Base-by-base conservation (phyloP, 2,797 vertebrate species). In the Menidia menidia region DNA sequence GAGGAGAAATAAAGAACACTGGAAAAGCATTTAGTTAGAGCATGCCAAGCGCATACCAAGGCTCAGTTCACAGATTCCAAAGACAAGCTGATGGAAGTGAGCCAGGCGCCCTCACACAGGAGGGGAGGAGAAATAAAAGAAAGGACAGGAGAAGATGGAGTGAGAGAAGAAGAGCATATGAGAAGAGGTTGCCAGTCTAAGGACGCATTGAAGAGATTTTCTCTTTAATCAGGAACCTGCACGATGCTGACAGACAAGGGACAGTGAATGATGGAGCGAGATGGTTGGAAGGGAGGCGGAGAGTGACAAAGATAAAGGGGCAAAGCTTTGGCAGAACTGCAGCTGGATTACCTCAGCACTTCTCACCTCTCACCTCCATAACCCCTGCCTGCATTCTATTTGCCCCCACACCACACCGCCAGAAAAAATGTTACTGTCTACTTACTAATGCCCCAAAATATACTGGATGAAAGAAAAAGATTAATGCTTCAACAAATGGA, bases 121-220 rank as follows among this genome's bases (percentile, higher is more conserved):
- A 86, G 80, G 85, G 75, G 82, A 83, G 73, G 55, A 82, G 68
- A 77, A 71, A 69, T 62, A 73, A 81, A 83, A 80, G 80, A 87
- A 81, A 85, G 80, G 87, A 86, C 71, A 83, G 87, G 83, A 76
- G 84, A 85, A 89, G 90, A 89, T 84, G 78, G 87, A 92, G 87
- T 87, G 82, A 85, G 56, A 79, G 56, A 48, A 73, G 56, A 68
- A 71, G 52, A 64, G 67, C 67, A 47, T 16, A 56, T 12, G 42
- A 52, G 59, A 61, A 74, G 53, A 69, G 64, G 16, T 47, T 60
- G 57, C 3, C 39, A 12, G 60, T 32, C 68, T 68, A 42, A 55
- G 47, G 39, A 73, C 73, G 71, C 70, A 87, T 81, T 80, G 73
- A 84, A 87, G 75, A 71, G 47, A 80, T 66, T 77, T 78, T 88